Evolutionary conservation across 2,888 invertebrate genomes (phyloP).

Genomic region (Trachelus tabidus): DNA sequence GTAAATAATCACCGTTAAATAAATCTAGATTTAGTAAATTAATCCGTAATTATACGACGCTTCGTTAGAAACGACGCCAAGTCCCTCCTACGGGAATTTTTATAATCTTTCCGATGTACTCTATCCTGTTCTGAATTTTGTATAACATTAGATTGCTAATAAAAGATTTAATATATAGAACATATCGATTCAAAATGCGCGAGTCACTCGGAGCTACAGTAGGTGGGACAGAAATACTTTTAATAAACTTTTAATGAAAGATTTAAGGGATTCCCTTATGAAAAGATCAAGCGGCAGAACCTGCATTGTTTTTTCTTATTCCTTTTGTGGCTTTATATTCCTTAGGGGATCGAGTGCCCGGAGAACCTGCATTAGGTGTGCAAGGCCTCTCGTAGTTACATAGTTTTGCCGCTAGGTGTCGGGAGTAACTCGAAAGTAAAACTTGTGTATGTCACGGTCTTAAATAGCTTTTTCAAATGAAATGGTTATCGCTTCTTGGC

Average conservation of each 20-base stretch:
- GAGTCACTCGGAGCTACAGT: background rate
- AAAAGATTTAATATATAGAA: conserved; percentile 7
- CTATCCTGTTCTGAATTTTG: conserved; percentile 4
- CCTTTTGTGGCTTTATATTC: too few species aligned
- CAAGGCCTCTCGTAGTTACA: background rate
- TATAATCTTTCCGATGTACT: background rate
- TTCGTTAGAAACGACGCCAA: background rate
- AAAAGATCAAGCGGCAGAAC: background rate
- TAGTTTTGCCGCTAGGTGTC: background rate
- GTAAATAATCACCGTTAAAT: conserved; percentile 13
- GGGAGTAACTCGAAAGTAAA: background rate
- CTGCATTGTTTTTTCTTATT: too few species aligned
- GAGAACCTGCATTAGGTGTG: too few species aligned
- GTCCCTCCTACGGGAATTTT: background rate
- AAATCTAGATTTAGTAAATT: conserved; percentile 17
- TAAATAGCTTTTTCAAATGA: background rate
- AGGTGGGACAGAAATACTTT: background rate
- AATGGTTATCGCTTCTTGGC: too few species aligned
- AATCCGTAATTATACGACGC: conserved; percentile 9
- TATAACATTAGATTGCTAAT: conserved; percentile 5
- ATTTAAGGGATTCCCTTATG: background rate
- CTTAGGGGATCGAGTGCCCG: too few species aligned
- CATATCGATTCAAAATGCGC: background rate
- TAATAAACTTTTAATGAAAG: background rate
- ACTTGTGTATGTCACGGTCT: background rate